Percentiles rank a stretch among this genome's conserved stretches.
Evolutionary conservation across 2,888 invertebrate genomes (phyloP).

Genomic region (Synanthedon vespiformis): DNA sequence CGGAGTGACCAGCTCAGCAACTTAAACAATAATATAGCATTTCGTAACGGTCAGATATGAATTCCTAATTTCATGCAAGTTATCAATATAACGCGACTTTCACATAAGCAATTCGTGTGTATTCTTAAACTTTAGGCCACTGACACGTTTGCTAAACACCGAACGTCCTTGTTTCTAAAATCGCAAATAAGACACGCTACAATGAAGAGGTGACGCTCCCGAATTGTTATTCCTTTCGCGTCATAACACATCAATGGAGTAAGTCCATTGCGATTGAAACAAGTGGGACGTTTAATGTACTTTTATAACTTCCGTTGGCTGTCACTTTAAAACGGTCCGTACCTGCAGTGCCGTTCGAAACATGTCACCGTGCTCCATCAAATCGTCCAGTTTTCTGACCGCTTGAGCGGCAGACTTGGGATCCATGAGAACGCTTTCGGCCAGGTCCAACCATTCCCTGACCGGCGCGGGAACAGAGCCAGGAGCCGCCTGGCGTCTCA

Average conservation of each 20-base stretch:
- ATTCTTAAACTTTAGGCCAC: constrained; percentile 16
- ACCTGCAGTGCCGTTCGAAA: constrained; percentile 78
- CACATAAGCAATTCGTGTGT: background rate
- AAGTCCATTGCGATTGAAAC: background rate
- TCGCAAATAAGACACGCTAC: background rate
- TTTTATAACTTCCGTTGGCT: constrained; percentile 7
- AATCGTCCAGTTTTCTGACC: constrained; percentile 69
- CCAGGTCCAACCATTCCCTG: constrained; percentile 71
- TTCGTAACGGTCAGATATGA: no score
- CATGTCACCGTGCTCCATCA: constrained; percentile 73
- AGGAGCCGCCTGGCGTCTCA: constrained; percentile 47
- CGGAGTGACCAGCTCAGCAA: no score
- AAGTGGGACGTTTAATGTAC: background rate
- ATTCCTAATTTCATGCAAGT: no score
- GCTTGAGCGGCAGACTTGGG: constrained; percentile 71
- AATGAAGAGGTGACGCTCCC: background rate
- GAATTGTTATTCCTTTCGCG: constrained; percentile 1
- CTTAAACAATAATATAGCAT: no score
- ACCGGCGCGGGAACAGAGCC: constrained; percentile 47
- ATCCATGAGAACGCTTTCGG: constrained; percentile 75
- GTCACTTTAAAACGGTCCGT: constrained; percentile 14
- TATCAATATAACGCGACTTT: no score
- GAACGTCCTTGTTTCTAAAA: background rate
- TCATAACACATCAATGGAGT: constrained; percentile 1
- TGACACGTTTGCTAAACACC: constrained; percentile 15